A percentile compares a stretch with the other conserved stretches of the same genome.
phyloP scores from a whole-genome alignment of 2,888 invertebrate genomes.

The Dendrolimus pini region DNA sequence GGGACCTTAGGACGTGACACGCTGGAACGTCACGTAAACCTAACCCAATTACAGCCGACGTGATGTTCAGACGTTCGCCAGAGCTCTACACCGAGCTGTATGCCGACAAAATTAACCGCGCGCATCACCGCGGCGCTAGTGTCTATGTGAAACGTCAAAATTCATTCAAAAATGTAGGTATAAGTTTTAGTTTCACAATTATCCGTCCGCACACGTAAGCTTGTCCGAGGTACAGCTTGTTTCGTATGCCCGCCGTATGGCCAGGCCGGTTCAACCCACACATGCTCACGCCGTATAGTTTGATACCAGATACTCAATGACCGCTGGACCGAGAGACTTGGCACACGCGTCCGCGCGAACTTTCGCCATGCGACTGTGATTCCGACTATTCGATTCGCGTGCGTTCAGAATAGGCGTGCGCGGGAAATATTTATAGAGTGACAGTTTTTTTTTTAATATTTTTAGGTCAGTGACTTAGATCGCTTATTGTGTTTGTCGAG shows the following conservation, averaged over 20 bases:
- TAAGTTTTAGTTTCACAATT: neutral
- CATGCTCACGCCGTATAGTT: constrained; percentile 59
- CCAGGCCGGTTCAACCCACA: constrained; percentile 66
- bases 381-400: constrained; percentile 1
- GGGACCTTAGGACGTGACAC: constrained; percentile 49
- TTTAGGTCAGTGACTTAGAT: constrained; percentile 18
- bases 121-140: constrained; percentile 7
- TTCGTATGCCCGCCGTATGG: constrained; percentile 65
- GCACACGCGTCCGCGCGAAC: constrained; percentile 73
- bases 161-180: neutral
- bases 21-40: constrained; percentile 61
- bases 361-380: constrained; percentile 29
- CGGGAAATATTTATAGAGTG: constrained; percentile 48
- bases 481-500: neutral
- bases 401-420: constrained; percentile 25
- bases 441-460: constrained; percentile 34
- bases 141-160: constrained; percentile 4
- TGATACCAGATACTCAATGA: constrained; percentile 77
- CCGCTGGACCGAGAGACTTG: constrained; percentile 79
- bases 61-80: constrained; percentile 63
- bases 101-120: neutral
- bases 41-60: constrained; percentile 71
- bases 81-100: constrained; percentile 30
- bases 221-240: constrained; percentile 36
- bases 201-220: constrained; percentile 8